A percentile compares a stretch with the other conserved stretches of the same genome.
These are phyloP conservation scores for Hydrotaea cyrtoneurina DNA, from an alignment of 2,888 invertebrate genomes.

Conservation along the genomic window DNA sequence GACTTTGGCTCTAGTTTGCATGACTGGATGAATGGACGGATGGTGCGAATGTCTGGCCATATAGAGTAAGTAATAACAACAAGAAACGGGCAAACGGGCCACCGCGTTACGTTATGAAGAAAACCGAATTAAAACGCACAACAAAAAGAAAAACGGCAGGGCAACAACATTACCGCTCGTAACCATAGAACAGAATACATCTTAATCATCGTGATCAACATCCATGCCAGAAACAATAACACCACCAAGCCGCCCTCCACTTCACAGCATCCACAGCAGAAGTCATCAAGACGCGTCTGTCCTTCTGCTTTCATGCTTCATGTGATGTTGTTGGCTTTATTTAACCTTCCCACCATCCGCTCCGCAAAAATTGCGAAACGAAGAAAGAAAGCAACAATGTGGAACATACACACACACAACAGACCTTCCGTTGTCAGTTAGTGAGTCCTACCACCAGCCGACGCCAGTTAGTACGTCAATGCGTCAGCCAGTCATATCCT, in stretches of 20 bases:
- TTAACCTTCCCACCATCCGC: too few relatives aligned
- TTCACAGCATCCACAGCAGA: background rate
- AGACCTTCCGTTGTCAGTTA: background rate
- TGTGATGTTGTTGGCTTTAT: slow-evolving; percentile 33
- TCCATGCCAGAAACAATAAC: background rate
- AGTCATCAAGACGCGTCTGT: background rate
- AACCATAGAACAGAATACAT: slow-evolving; percentile 9
- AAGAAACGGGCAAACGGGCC: background rate
- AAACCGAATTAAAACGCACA: background rate
- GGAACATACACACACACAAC: background rate
- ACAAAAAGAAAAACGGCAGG: background rate
- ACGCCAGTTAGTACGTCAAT: background rate
- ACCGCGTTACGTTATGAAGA: background rate
- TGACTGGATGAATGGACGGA: background rate
- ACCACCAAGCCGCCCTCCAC: background rate
- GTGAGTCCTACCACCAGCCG: background rate
- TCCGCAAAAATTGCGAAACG: background rate
- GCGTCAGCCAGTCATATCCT: slow-evolving; percentile 8
- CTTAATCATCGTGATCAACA: background rate
- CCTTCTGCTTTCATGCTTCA: background rate
- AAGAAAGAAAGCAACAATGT: slow-evolving; percentile 21
- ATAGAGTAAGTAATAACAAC: background rate
- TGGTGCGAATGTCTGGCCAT: slow-evolving; percentile 2
- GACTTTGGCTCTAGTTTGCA: slow-evolving; percentile 20
- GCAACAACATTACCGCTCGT: background rate